Evolutionary conservation across 1,140 invertebrate genomes (phyloP).

Genomic region (Leptinotarsa texana): DNA sequence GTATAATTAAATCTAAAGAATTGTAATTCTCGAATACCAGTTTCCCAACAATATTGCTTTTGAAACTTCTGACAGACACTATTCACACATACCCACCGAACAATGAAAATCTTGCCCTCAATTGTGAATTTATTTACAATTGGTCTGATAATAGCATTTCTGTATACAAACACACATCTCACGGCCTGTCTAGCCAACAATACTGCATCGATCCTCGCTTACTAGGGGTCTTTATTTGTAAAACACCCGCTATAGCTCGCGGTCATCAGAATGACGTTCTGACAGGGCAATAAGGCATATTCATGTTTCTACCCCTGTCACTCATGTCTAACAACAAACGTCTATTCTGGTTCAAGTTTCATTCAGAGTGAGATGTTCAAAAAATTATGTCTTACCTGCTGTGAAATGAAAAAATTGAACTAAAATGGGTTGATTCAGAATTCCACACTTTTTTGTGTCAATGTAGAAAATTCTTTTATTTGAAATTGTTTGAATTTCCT

Average conservation of each 20-base stretch:
- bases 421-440: not conserved
- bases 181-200: conserved; percentile 23
- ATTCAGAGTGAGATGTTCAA: not conserved
- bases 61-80: not conserved
- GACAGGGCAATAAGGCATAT: conserved; percentile 9
- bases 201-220: not conserved
- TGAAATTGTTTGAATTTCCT: too few relatives aligned
- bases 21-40: not conserved
- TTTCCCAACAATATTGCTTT: not conserved
- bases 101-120: conserved; percentile 17
- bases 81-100: not conserved
- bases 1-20: not conserved
- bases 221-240: conserved; percentile 16
- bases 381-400: conserved; percentile 1
- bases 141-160: conserved; percentile 41
- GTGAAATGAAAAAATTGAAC: not conserved
- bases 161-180: conserved; percentile 41
- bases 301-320: conserved; percentile 19
- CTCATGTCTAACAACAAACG: conserved; percentile 7
- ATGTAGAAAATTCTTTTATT: too few relatives aligned
- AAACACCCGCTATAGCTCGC: conserved; percentile 14
- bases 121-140: conserved; percentile 38
- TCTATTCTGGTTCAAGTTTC: not conserved
- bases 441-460: too few relatives aligned
- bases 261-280: not conserved